Evolutionary conservation across 2,888 invertebrate genomes (phyloP), one percentile per base, ranked within the genome.

Genomic region (Trimorus sp.): DNA sequence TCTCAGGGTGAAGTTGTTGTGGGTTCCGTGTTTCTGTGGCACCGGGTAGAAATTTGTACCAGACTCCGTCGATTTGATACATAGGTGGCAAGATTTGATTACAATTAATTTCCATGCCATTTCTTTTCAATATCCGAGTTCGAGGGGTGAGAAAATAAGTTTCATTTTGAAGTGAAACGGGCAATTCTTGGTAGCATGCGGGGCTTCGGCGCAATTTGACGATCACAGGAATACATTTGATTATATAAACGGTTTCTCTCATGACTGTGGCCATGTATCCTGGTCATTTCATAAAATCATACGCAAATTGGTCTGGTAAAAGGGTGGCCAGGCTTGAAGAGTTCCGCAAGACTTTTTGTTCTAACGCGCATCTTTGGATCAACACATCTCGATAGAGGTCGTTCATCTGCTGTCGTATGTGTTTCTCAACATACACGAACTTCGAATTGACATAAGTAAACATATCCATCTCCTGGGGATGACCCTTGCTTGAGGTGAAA

Each of bases 61-160:
- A 59, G 0, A 15, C 11, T 4, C 59, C 59, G 2, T 83, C 78
- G 7, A 85, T 40, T 12, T 65, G 26, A 37, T 84, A 86, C 58
- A 84, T 58, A 0, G 83, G 45, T 6, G 87, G 84, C 8, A 84
- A 53, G 4, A 87, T 9, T 0, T 56, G 1, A 14, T 74, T 84
- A 12, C 85, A 87, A 0, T 83, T 79, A 0, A 83, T 53, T 63
- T 82, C 58, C 8, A 83, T 82, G 0, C 82, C 84, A 3, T 54
- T 42, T 3, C 49, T 62, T 15, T 38, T 59, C 14, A 59, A 8
- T 1, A 59, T 59, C 14, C 42, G 38, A 0, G 59, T 59, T n/a
- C 15, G 7, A 4, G 59, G 59, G 0, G 59, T 59, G 8, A 59
- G 14, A 15, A 40, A 59, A 59, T 59, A 59, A 6, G 15, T 15